phyloP scores from a whole-genome alignment of 2,797 vertebrate species.

The Sciurus vulgaris region DNA sequence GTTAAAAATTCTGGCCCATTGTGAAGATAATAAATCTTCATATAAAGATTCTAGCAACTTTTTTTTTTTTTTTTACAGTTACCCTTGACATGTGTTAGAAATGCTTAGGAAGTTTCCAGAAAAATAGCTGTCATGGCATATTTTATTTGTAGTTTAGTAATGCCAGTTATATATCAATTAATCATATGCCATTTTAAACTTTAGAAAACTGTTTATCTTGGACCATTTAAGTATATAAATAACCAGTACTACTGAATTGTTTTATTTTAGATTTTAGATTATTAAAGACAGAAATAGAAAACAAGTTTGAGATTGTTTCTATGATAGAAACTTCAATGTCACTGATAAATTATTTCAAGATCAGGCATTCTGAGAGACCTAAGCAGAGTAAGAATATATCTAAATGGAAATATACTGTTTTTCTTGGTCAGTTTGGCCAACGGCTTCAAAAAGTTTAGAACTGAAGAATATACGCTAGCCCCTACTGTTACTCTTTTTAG shows the following conservation, averaged over 20 bases:
- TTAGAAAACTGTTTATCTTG: conserved; percentile 44
- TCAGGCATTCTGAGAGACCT: neutral
- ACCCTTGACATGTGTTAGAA: conserved; percentile 11
- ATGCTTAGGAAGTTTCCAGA: conserved; percentile 6
- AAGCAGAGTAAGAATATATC: conserved; percentile 53
- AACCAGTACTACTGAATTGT: conserved; percentile 28
- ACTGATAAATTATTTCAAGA: conserved; percentile 39
- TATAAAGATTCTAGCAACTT: neutral
- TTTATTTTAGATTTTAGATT: conserved; percentile 43
- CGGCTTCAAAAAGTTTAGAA: conserved; percentile 20
- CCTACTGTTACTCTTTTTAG: neutral
- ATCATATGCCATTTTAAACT: conserved; percentile 7
- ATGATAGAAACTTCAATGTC: conserved; percentile 51
- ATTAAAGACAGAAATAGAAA: conserved; percentile 59
- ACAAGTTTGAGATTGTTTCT: conserved; percentile 49
- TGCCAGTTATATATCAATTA: neutral
- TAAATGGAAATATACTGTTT: conserved; percentile 42
- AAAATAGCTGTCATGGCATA: neutral
- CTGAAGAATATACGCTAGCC: neutral
- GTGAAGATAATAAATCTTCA: neutral
- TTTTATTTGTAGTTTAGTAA: conserved; percentile 53
- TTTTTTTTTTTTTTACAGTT: neutral
- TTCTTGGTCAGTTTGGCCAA: conserved; percentile 40
- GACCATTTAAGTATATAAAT: conserved; percentile 13
- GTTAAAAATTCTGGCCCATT: conserved; percentile 21